These are phyloP conservation scores for Leptodactylus fuscus DNA, from an alignment of 2,113 vertebrate genomes.

Conservation along the genomic window DNA sequence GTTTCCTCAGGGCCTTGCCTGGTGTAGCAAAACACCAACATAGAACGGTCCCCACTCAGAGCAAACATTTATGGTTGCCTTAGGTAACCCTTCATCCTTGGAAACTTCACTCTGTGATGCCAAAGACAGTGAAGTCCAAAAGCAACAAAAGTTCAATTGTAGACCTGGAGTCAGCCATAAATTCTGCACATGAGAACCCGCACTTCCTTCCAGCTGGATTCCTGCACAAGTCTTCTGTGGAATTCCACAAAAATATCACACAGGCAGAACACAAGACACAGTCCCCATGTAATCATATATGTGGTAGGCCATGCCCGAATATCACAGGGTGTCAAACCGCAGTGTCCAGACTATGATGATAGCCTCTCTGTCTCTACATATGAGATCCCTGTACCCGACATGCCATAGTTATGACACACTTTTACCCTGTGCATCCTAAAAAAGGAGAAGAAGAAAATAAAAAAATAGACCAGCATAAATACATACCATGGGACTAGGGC, in stretches of 20 bases:
- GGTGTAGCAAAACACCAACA: not conserved
- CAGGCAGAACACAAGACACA: not conserved
- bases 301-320: not conserved
- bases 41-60: not conserved
- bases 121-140: constrained; percentile 45
- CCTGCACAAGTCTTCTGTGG: not conserved
- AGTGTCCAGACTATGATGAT: not conserved
- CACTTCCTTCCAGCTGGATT: constrained; percentile 46
- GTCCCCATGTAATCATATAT: not conserved
- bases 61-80: constrained; percentile 20
- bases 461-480: too few relatives aligned
- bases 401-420: not conserved
- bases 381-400: not conserved
- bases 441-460: too few relatives aligned
- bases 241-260: constrained; percentile 48
- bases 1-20: too few relatives aligned
- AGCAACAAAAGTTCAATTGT: constrained; percentile 35
- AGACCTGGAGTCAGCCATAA: constrained; percentile 16
- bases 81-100: constrained; percentile 42
- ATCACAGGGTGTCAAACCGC: constrained; percentile 29
- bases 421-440: not conserved
- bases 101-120: constrained; percentile 19
- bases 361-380: not conserved
- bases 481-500: too few relatives aligned
- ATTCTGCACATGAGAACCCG: constrained; percentile 21